Evolutionary conservation across 2,113 vertebrate genomes (phyloP).

Genomic region (Chaetura pelagica): DNA sequence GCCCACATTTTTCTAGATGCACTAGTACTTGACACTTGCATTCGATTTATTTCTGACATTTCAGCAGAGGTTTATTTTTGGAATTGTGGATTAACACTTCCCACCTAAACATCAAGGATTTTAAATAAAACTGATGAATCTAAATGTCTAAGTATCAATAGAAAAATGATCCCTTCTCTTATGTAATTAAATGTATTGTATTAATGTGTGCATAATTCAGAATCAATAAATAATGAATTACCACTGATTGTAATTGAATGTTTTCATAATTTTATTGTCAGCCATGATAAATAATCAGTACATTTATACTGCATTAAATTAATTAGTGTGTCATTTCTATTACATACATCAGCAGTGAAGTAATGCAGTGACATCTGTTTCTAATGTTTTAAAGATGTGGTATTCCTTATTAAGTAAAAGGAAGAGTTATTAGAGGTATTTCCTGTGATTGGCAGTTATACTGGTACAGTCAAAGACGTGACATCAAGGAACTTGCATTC

Average conservation of each 20-base stretch:
- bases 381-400: slow-evolving; percentile 77
- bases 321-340: slow-evolving; percentile 83
- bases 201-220: slow-evolving; percentile 80
- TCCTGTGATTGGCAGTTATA: slow-evolving; percentile 59
- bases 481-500: slow-evolving; percentile 49
- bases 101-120: slow-evolving; percentile 45
- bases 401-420: slow-evolving; percentile 79
- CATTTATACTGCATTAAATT: slow-evolving; percentile 85
- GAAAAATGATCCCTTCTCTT: slow-evolving; percentile 70
- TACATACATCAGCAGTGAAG: slow-evolving; percentile 83
- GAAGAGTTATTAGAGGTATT: slow-evolving; percentile 67
- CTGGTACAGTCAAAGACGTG: slow-evolving; percentile 27
- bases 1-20: slow-evolving; percentile 24
- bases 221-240: slow-evolving; percentile 90
- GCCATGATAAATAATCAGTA: slow-evolving; percentile 86
- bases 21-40: slow-evolving; percentile 37
- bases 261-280: slow-evolving; percentile 88
- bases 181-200: slow-evolving; percentile 82
- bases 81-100: slow-evolving; percentile 50
- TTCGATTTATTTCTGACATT: slow-evolving; percentile 60
- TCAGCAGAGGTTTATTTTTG: slow-evolving; percentile 9
- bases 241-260: slow-evolving; percentile 85
- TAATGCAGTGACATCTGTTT: slow-evolving; percentile 81
- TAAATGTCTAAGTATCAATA: slow-evolving; percentile 68
- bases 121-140: slow-evolving; percentile 68